Evolutionary conservation across 2,113 vertebrate genomes (phyloP), one percentile per base, ranked within the genome.

Genomic region (Sapayoa aenigma): DNA sequence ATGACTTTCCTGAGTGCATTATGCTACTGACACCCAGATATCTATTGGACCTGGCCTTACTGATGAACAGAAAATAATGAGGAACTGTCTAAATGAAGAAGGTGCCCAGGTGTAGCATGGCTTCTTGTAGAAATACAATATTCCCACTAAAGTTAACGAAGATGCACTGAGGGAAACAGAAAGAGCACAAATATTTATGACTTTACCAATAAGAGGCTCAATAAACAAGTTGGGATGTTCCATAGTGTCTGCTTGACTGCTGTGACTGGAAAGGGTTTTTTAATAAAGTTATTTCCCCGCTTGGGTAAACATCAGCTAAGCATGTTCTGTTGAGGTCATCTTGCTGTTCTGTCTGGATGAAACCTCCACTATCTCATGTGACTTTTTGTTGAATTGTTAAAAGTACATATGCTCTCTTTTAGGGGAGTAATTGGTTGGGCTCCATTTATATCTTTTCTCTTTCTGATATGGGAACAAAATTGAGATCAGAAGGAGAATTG

Each of bases 351-450:
- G 5, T n/a, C 50, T 46, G 87, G 18, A 50, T 63, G 31, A 78
- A 90, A 76, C 3, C 4, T 46, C 13, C 14, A 27, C 8, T 47
- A 5, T 17, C 9, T 69, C 11, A 14, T 59, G 11, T 39, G 31
- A 35, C 7, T 76, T 63, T 27, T 14, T 12, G 4, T 2, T 14
- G 53, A 23, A 10, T 44, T 65, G 35, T 17, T 76, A 23, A 41
- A 75, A 69, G 9, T 28, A 20, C 0, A 1, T 24, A 35, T 42
- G 3, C 4, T 39, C 1, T 56, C 2, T 74, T 47, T 31, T 1
- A 44, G 4, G 35, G 25, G 28, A 41, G 15, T 44, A n/a, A 81
- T 49, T 14, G 28, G 5, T 28, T 71, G 6, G 24, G 7, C 6
- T 81, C 30, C 31, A n/a, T 28, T 25, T 58, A 12, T 27, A 66